Evolutionary conservation across 2,113 vertebrate species (phyloP), one percentile per base, ranked within the genome.

Genomic region (Ochotona curzoniae): DNA sequence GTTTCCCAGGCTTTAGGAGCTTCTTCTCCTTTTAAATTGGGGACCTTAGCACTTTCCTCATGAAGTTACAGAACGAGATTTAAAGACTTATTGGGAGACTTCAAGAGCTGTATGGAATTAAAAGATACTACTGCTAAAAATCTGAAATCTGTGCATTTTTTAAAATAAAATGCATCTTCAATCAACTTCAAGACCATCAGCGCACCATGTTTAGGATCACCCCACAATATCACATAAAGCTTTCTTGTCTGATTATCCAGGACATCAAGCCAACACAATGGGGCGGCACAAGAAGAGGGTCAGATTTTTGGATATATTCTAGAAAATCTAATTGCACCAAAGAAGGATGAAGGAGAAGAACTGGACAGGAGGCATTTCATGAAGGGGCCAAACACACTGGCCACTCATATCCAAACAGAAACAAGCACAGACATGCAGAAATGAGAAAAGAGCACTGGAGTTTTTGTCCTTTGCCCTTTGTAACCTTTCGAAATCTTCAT

Each of bases 401-500:
- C n/a, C 67, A 83, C 85, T 95, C 84, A 90, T 69, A 0, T 23
- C 78, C 80, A 30, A 28, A 70, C 51, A 60, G 54, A 47, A 38
- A 30, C 20, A 30, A 91, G 38, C 91, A 82, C 1, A 76, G 84
- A 74, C 12, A 30, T 69, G 66, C 57, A 85, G 82, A 88, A 78
- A 63, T 79, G 38, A 78, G 64, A 82, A 69, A 25, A 83, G 66
- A 84, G 44, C 30, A 74, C 69, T 84, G 61, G 32, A 25, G 83
- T 83, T 94, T 70, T 84, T 30, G 44, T 87, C 74, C 3, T 60
- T 60, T 90, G 76, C 81, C n/a, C 44, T 30, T 75, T 69, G n/a
- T 70, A 74, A 54, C 26, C 30, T 87, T 91, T 74, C 12, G 61
- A 76, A 94, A 69, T 74, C 38, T 88, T 87, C 80, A 85, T 30